These are phyloP conservation scores for Prenolepis imparis DNA, from an alignment of 2,888 invertebrate genomes.

Conservation along the genomic window DNA sequence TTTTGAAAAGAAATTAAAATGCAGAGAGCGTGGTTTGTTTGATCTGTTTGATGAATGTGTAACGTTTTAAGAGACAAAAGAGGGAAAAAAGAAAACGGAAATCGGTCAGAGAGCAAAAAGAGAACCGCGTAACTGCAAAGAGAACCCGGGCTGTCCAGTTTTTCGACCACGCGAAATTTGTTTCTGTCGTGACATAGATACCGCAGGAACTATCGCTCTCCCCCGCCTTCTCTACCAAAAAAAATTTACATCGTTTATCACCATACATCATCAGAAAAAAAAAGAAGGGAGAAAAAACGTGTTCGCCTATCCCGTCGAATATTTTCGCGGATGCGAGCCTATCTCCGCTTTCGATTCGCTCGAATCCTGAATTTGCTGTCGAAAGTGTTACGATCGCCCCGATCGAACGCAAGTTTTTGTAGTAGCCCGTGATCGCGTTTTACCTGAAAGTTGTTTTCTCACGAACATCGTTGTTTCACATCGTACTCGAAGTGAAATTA, in stretches of 20 bases:
- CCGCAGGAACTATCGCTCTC: constrained; percentile 14
- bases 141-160: constrained; percentile 55
- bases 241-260: constrained; percentile 67
- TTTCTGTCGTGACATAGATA: constrained; percentile 57
- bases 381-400: constrained; percentile 11
- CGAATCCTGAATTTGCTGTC: constrained; percentile 25
- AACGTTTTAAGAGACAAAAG: constrained; percentile 14
- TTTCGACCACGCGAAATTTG: constrained; percentile 61
- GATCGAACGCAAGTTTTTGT: constrained; percentile 28
- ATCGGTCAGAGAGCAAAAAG: constrained; percentile 43
- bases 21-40: neutral
- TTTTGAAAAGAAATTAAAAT: too few relatives aligned
- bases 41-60: constrained; percentile 16
- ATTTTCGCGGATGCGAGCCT: constrained; percentile 49
- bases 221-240: neutral
- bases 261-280: constrained; percentile 62
- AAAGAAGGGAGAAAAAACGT: constrained; percentile 1
- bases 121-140: constrained; percentile 30
- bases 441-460: constrained; percentile 19
- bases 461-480: constrained; percentile 27
- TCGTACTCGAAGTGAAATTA: constrained; percentile 24
- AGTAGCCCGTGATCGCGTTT: neutral
- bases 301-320: constrained; percentile 47
- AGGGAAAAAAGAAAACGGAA: constrained; percentile 31
- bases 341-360: constrained; percentile 46